Evolutionary conservation across 2,113 vertebrate genomes (phyloP).

Genomic region (Pygoscelis antarcticus): DNA sequence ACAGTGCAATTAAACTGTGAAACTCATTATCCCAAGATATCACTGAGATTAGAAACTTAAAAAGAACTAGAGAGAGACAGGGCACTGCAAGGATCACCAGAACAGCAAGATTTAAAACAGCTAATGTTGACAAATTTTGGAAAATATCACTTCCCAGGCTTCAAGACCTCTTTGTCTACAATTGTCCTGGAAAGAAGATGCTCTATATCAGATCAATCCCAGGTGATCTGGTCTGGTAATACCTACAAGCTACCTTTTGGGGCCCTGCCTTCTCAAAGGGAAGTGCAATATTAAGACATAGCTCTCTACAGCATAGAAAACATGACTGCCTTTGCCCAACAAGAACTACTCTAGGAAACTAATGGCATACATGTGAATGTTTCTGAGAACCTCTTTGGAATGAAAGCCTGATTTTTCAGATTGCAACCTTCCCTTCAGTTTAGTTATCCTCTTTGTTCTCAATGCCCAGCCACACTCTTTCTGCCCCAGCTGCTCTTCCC

Average conservation of each 20-base stretch:
- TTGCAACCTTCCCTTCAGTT: neutral
- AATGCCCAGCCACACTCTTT: neutral
- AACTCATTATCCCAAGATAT: neutral
- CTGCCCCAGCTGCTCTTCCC: neutral
- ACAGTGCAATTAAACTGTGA: neutral
- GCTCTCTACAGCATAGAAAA: neutral
- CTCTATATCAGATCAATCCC: neutral
- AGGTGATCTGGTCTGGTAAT: neutral
- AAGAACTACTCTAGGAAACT: neutral
- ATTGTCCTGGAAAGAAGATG: neutral
- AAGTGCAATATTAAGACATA: neutral
- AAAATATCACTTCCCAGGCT: neutral
- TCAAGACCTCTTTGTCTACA: neutral
- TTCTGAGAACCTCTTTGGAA: neutral
- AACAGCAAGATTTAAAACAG: neutral
- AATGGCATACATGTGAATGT: neutral
- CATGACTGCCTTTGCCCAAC: neutral
- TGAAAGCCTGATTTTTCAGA: neutral
- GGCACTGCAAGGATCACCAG: neutral
- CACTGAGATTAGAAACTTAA: neutral
- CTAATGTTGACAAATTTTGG: fast-evolving
- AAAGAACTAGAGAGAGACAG: neutral
- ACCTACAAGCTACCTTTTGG: neutral
- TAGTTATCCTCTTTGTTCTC: neutral
- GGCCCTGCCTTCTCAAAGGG: neutral